Evolutionary conservation across 2,888 invertebrate genomes (phyloP), one percentile per base, ranked within the genome.

Genomic region (Sussaba pulchella): DNA sequence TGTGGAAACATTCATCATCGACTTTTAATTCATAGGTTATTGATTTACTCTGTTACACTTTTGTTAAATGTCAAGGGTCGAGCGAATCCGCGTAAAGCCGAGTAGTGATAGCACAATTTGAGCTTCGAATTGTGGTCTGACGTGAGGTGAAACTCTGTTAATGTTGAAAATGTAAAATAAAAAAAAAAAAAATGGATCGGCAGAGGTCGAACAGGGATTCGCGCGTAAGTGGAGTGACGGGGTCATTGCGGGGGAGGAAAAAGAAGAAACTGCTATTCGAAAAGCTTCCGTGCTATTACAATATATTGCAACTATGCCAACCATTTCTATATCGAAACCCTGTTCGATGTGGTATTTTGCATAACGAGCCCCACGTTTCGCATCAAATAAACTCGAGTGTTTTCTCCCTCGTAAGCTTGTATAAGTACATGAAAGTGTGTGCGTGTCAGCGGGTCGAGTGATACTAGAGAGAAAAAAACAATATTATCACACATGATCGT

Each of bases 301-400:
- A 70, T 59, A 45, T 57, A 57, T 31, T 41, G 31, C 43, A 19
- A 47, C 47, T 47, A 45, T 17, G 47, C 4, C 47, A 6, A 24
- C 47, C 47, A 71, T 71, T 71, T 21, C 59, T 21, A 31, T 26
- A 12, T 4, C 26, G 43, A 41, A 72, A 63, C 50, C 31, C 43
- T 31, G 52, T 50, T 72, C 39, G 63, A 64, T 64, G 24, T 41
- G 72, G 31, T 36, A 54, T 63, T 73, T 63, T 73, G 63, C 64
- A 73, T 54, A 64, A 73, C 41, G 72, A 73, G 50, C 52, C 71
- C 59, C 71, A 9, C 47, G 61, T 64, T 64, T 54, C 63, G 72
- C 52, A 73, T 73, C 41, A 54, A 41, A 73, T 52, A 63, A 63
- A 73, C 63, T 52, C 63, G 63, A 43, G 43, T 64, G 63, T 73